A percentile compares a stretch with the other conserved stretches of the same genome.
These are phyloP conservation scores for Lithophane ornitopus DNA, from an alignment of 2,888 invertebrate species.

Conservation along the genomic window DNA sequence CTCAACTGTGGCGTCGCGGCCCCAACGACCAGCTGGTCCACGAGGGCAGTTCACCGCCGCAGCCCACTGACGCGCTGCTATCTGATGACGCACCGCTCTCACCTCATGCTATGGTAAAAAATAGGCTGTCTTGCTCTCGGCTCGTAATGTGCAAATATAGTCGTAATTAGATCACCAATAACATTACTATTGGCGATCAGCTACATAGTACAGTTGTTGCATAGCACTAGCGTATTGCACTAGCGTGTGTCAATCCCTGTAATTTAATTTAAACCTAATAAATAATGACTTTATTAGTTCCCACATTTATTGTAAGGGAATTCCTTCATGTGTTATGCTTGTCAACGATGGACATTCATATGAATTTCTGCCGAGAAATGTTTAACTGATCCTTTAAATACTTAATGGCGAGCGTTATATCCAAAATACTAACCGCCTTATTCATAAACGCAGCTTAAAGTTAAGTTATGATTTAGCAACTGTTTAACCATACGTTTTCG, in stretches of 20 bases:
- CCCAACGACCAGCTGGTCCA: conserved; percentile 97
- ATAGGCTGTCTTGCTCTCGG: neutral
- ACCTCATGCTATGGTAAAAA: conserved; percentile 85
- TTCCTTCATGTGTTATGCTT: neutral
- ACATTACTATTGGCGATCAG: neutral
- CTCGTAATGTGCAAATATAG: neutral
- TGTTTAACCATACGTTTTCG: too few species aligned
- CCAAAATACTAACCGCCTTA: too few species aligned
- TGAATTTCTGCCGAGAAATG: neutral
- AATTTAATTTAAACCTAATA: neutral
- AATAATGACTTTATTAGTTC: neutral
- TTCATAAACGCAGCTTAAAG: too few species aligned
- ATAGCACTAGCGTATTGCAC: too few species aligned
- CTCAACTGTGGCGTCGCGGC: conserved; percentile 98
- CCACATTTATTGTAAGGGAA: neutral
- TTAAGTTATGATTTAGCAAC: too few species aligned
- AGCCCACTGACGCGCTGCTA: conserved; percentile 81
- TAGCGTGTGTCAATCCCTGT: neutral
- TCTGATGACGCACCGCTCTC: conserved; percentile 81
- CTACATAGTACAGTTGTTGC: neutral
- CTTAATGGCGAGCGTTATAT: too few species aligned
- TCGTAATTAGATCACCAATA: neutral
- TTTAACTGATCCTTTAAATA: neutral
- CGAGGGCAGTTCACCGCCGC: conserved; percentile 95
- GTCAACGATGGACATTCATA: neutral